These are phyloP conservation scores for Scaptomyza reducta DNA, from an alignment of 2,888 invertebrate species.

Conservation along the genomic window DNA sequence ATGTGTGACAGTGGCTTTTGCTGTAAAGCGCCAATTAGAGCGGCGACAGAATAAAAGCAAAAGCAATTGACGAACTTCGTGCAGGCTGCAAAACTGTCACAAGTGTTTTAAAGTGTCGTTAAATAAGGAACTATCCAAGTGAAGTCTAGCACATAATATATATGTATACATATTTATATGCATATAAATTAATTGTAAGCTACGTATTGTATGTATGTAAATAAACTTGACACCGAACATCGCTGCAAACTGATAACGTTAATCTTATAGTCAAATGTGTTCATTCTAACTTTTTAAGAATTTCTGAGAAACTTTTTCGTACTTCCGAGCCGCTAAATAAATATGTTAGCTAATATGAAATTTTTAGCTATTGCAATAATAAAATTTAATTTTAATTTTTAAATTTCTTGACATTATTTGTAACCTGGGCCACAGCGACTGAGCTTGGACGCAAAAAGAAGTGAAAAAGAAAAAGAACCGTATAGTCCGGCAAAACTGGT, in stretches of 20 bases:
- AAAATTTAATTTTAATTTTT: not conserved
- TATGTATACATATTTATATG: too few species aligned
- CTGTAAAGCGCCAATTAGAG: constrained; percentile 44
- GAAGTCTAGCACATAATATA: too few species aligned
- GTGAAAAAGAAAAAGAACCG: constrained; percentile 45
- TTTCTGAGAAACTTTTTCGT: too few species aligned
- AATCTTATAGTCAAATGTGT: too few species aligned
- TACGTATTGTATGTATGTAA: not conserved
- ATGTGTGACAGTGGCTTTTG: constrained; percentile 29
- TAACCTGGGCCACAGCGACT: constrained; percentile 6
- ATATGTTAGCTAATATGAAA: not conserved
- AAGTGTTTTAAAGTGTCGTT: not conserved
- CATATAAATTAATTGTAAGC: not conserved
- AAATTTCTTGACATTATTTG: not conserved
- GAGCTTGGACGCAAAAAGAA: constrained; percentile 12
- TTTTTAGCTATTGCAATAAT: not conserved
- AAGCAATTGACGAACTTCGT: constrained; percentile 13
- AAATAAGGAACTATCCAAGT: too few species aligned
- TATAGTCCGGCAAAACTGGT: constrained; percentile 47
- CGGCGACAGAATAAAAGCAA: constrained; percentile 31
- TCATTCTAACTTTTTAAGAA: too few species aligned
- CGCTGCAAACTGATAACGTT: too few species aligned
- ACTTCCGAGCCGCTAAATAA: too few species aligned
- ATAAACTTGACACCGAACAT: too few species aligned
- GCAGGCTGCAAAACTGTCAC: constrained; percentile 32